phyloP scores from a whole-genome alignment of 2,888 invertebrate genomes.

The Chorisops tibialis region DNA sequence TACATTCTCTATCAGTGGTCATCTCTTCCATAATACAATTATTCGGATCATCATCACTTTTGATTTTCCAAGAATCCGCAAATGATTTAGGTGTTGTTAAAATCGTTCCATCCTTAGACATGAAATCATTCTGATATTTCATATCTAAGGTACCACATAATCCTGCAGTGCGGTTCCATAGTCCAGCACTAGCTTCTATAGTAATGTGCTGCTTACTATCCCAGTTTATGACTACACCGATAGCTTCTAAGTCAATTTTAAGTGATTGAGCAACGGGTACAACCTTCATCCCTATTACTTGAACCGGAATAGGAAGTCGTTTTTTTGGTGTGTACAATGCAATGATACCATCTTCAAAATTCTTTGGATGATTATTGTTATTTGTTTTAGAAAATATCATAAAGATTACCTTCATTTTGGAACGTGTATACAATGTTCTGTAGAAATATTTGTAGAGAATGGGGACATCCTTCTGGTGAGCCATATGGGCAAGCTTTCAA shows the following conservation, averaged over 20 bases:
- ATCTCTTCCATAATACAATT: slow-evolving; percentile 44
- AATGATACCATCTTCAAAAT: slow-evolving; percentile 55
- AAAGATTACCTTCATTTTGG: slow-evolving; percentile 51
- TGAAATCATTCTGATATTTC: slow-evolving; percentile 65
- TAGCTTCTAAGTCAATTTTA: slow-evolving; percentile 63
- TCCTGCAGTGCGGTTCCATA: slow-evolving; percentile 79
- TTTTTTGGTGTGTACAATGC: slow-evolving; percentile 56
- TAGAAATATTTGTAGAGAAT: slow-evolving; percentile 55
- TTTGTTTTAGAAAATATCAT: background rate
- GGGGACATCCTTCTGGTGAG: slow-evolving; percentile 56
- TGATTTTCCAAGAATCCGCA: slow-evolving; percentile 48
- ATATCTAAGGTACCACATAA: slow-evolving; percentile 79
- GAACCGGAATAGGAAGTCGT: slow-evolving; percentile 66
- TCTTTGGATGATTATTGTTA: background rate
- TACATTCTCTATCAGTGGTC: slow-evolving; percentile 44
- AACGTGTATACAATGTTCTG: slow-evolving; percentile 68
- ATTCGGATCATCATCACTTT: slow-evolving; percentile 36
- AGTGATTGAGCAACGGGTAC: slow-evolving; percentile 69
- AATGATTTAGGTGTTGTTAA: slow-evolving; percentile 50
- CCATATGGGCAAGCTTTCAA: slow-evolving; percentile 57
- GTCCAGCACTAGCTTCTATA: slow-evolving; percentile 62
- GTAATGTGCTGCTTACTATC: slow-evolving; percentile 66
- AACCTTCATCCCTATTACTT: slow-evolving; percentile 69
- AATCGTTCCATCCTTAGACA: slow-evolving; percentile 58
- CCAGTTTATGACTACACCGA: slow-evolving; percentile 73